A percentile compares a stretch with the other conserved stretches of the same genome.
Conservation (phyloP, 1,140 invertebrate species). For the Augochlora pura region DNA sequence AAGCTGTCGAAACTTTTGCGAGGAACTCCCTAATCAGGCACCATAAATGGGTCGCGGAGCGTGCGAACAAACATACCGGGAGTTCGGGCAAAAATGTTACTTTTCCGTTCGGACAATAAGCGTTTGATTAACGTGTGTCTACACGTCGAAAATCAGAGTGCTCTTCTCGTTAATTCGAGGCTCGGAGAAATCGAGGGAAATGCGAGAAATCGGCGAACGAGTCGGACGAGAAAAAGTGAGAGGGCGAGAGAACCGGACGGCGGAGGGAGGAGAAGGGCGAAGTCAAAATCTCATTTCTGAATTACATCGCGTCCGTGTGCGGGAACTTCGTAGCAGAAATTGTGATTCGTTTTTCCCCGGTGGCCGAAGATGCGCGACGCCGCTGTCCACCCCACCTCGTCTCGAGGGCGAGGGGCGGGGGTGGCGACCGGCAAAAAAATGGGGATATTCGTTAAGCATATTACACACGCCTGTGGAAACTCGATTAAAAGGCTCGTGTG, state of each 20-base stretch:
- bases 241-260: background rate
- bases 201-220: slow-evolving; percentile 1
- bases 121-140: background rate
- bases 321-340: slow-evolving; percentile 15
- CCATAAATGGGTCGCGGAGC: too few species aligned
- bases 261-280: background rate
- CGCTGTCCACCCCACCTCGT: too few species aligned
- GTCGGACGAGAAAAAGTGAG: background rate
- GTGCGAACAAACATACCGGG: background rate
- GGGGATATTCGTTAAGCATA: slow-evolving; percentile 12
- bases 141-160: background rate
- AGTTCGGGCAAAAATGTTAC: background rate
- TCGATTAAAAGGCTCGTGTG: background rate
- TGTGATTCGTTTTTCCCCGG: slow-evolving; percentile 21
- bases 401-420: background rate
- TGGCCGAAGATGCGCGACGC: slow-evolving; percentile 13
- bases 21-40: too few species aligned
- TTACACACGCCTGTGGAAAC: slow-evolving; percentile 7
- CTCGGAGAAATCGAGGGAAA: slow-evolving; percentile 13
- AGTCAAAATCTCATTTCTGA: slow-evolving; percentile 37
- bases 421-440: background rate
- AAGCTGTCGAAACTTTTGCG: too few species aligned
- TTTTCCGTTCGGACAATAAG: background rate
- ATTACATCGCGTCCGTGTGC: slow-evolving; percentile 27
- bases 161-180: background rate